A percentile compares a stretch with the other conserved stretches of the same genome.
Evolutionary conservation across 2,797 vertebrate genomes (phyloP).

Genomic region (Syncerus caffer): DNA sequence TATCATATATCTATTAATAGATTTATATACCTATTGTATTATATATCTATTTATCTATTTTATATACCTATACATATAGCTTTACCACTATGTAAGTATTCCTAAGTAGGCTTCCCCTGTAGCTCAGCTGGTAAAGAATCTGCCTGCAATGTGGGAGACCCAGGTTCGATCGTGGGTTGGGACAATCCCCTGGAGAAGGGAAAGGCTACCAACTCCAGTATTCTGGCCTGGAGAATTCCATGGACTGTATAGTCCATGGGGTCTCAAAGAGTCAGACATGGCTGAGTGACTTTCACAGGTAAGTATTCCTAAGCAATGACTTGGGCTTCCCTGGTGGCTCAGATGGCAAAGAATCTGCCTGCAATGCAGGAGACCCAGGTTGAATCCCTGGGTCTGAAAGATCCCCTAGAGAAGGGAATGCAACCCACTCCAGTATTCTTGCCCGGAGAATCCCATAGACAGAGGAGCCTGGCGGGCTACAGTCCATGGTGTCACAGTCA

Average conservation of each 20-base stretch:
- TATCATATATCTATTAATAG: neutral
- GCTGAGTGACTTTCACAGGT: neutral
- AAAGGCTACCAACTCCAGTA: neutral
- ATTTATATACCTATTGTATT: neutral
- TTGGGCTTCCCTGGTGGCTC: neutral
- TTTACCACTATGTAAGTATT: neutral
- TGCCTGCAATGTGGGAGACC: neutral
- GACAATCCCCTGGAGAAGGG: neutral
- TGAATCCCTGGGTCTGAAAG: neutral
- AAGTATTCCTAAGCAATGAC: neutral
- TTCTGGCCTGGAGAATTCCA: neutral
- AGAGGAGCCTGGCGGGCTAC: neutral
- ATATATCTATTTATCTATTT: neutral
- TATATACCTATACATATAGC: neutral
- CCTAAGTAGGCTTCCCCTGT: neutral
- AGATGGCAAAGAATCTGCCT: neutral
- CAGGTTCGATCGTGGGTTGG: neutral
- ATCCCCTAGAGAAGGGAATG: neutral
- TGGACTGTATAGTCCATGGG: neutral
- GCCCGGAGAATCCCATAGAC: neutral
- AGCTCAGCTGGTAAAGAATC: neutral
- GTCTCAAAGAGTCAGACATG: neutral
- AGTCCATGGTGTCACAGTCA: accelerated
- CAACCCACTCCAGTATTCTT: neutral
- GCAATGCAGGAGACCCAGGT: neutral